phyloP scores from a whole-genome alignment of 2,888 invertebrate genomes.

The Aphidius colemani region DNA sequence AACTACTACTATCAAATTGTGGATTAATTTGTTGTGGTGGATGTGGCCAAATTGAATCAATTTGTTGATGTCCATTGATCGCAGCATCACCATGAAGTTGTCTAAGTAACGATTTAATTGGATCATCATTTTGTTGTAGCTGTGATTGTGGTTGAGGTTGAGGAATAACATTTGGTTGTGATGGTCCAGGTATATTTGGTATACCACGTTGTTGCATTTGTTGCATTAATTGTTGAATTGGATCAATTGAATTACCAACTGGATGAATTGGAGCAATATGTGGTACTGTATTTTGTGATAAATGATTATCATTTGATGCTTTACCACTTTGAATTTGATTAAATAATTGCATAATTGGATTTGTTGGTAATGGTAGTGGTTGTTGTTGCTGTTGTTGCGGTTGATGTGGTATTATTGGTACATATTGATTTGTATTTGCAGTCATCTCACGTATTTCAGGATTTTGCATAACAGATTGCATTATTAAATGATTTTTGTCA shows the following conservation, averaged over 20 bases:
- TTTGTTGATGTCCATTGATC: constrained; percentile 47
- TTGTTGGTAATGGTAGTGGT: constrained; percentile 55
- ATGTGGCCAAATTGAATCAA: constrained; percentile 57
- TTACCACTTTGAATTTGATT: constrained; percentile 63
- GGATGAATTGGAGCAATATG: constrained; percentile 38
- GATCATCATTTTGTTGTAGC: constrained; percentile 57
- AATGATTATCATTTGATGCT: constrained; percentile 47
- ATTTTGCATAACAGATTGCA: constrained; percentile 62
- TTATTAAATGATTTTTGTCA: constrained; percentile 64
- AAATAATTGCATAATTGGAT: constrained; percentile 65
- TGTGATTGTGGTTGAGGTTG: constrained; percentile 36
- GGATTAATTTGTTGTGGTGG: constrained; percentile 51
- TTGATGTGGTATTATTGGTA: constrained; percentile 45
- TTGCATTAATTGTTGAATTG: constrained; percentile 62
- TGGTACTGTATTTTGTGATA: constrained; percentile 48
- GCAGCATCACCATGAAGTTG: constrained; percentile 57
- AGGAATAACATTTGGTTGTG: constrained; percentile 46
- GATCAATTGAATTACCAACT: constrained; percentile 56
- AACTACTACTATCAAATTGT: constrained; percentile 53
- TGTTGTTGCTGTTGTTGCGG: constrained; percentile 24
- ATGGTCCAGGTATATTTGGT: constrained; percentile 56
- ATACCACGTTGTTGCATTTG: constrained; percentile 62
- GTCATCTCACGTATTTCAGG: constrained; percentile 52
- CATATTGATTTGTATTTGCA: constrained; percentile 51
- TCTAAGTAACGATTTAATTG: constrained; percentile 62